Evolutionary conservation across 2,113 vertebrate genomes (phyloP), one percentile per base, ranked within the genome.

Genomic region (Columbina picui): DNA sequence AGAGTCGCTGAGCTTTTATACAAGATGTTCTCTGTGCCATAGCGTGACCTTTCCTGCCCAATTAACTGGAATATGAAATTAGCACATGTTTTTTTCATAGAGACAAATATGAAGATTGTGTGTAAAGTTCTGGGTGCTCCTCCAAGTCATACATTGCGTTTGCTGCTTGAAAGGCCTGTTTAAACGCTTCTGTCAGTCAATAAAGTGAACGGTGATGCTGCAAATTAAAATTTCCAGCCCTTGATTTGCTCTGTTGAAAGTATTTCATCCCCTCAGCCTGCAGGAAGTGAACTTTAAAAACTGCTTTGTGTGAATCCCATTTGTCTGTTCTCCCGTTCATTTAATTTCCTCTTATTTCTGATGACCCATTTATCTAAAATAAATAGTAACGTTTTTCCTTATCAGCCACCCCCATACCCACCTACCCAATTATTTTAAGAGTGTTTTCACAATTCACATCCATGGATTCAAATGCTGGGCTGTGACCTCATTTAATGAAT

Each of bases 21-120:
- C 86, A 53, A 85, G 94, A 63, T 80, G 74, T 81, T 93, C 76
- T 96, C 75, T 45, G 59, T 68, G 43, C 94, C 70, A 45, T 16
- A 10, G 64, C 2, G 6, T 95, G 96, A 97, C 96, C 97, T 97
- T 98, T 98, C 96, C 92, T 93, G 59, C 85, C 96, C 94, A 98
- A 86, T 98, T 97, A 98, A 56, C 84, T 83, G 82, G 69, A 74
- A 91, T 73, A 11, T n/a, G 81, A 83, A 90, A 90, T 93, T 95
- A 73, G 87, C 61, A 83, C 86, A 6, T 85, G 87, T 59, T 87
- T 81, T 45, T 67, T 94, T 89, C 90, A 7, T 56, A 39, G 93
- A 68, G 67, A 93, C 87, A 91, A 87, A 73, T 49, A 68, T 41
- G 79, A 87, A 81, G n/a, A 70, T 91, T 0, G 0, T 26, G 88